Conservation (phyloP, 2,888 invertebrate species). For the Malachius bipustulatus region DNA sequence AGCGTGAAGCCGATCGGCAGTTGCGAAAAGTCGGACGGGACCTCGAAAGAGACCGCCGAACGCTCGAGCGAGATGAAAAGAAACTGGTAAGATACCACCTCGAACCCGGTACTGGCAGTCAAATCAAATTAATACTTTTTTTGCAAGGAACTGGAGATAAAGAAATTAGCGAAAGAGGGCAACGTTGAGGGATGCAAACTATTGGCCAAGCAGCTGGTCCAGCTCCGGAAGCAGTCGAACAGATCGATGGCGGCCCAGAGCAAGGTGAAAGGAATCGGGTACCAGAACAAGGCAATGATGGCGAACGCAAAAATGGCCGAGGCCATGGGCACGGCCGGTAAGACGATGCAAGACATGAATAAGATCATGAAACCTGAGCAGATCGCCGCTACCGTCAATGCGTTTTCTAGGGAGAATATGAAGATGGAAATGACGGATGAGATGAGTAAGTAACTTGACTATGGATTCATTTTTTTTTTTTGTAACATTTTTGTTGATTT, state of each 20-base stretch:
- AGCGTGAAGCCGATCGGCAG: constrained; percentile 69
- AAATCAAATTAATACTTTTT: not conserved
- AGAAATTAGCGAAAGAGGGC: constrained; percentile 76
- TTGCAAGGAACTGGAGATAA: constrained; percentile 71
- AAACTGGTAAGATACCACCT: constrained; percentile 51
- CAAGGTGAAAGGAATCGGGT: constrained; percentile 64
- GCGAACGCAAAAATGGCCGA: constrained; percentile 78
- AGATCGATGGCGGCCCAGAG: constrained; percentile 72
- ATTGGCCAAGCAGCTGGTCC: constrained; percentile 80
- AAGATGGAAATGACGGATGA: constrained; percentile 95
- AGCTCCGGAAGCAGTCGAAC: constrained; percentile 76
- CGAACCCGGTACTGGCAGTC: not conserved
- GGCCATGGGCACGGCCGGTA: constrained; percentile 79
- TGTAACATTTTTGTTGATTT: constrained; percentile 22
- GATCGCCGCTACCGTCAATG: constrained; percentile 68
- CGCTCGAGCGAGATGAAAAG: constrained; percentile 80
- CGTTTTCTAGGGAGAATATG: constrained; percentile 71
- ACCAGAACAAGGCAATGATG: constrained; percentile 81
- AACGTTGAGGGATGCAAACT: constrained; percentile 73
- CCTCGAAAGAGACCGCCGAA: constrained; percentile 67
- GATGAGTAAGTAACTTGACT: constrained; percentile 57
- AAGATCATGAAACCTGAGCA: constrained; percentile 76
- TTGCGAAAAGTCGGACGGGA: constrained; percentile 72
- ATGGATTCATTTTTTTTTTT: constrained; percentile 3
- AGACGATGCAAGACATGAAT: constrained; percentile 84